These are phyloP conservation scores for Mesochorus sp. DNA, from an alignment of 2,888 invertebrate species.

Conservation along the genomic window DNA sequence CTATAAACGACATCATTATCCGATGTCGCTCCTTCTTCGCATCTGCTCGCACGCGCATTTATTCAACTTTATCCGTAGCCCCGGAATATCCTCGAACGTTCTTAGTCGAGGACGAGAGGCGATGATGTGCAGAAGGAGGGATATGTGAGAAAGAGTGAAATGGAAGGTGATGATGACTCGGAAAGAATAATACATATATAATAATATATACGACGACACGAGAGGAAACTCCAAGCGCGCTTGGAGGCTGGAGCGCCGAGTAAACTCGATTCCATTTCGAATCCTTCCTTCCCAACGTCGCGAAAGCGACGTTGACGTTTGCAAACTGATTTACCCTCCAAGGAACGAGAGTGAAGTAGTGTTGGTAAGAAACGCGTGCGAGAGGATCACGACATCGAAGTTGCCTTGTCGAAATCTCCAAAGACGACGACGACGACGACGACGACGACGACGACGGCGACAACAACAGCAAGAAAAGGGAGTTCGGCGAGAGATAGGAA, in stretches of 20 bases:
- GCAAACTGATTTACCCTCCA: conserved; percentile 58
- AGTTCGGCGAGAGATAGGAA: background rate
- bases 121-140: background rate
- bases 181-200: background rate
- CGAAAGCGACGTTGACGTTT: conserved; percentile 59
- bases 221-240: conserved; percentile 35
- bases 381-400: conserved; percentile 40
- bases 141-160: background rate
- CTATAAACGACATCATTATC: background rate
- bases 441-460: background rate
- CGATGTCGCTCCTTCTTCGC: background rate
- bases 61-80: conserved; percentile 2
- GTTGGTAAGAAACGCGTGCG: conserved; percentile 18
- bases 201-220: background rate
- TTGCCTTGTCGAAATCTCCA: background rate
- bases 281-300: conserved; percentile 42
- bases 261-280: conserved; percentile 59
- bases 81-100: background rate
- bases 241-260: conserved; percentile 45
- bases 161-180: conserved; percentile 10
- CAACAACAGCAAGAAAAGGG: background rate
- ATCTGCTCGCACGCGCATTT: background rate
- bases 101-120: no score
- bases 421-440: conserved; percentile 15
- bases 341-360: conserved; percentile 2